Percentiles rank a stretch among this genome's conserved stretches.
phyloP scores from a whole-genome alignment of 2,113 vertebrate species.

The Fregata magnificens region DNA sequence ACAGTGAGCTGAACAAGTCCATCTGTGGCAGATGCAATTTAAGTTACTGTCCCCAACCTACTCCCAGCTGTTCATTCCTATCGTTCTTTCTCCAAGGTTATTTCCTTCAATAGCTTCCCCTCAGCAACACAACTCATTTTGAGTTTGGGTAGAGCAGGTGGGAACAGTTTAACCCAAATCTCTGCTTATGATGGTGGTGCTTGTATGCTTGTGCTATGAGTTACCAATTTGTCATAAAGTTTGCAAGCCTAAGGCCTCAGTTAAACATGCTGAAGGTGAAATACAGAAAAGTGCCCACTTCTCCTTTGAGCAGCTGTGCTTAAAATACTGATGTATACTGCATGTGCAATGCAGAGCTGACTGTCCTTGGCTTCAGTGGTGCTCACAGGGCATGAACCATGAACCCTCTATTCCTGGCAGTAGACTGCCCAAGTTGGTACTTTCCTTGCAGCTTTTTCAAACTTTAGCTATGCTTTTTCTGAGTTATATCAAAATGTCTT shows the following conservation, averaged over 20 bases:
- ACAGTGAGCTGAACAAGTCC: not conserved
- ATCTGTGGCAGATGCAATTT: not conserved
- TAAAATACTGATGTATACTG: not conserved
- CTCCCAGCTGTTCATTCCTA: not conserved
- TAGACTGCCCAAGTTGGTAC: not conserved
- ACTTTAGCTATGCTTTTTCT: not conserved
- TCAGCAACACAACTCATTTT: not conserved
- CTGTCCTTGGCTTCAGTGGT: not conserved
- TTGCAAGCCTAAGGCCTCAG: not conserved
- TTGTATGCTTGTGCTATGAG: not conserved
- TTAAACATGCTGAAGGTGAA: not conserved
- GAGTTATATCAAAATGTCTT: not conserved
- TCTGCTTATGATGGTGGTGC: not conserved
- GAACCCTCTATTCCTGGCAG: not conserved
- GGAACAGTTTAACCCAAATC: not conserved
- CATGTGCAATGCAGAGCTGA: not conserved
- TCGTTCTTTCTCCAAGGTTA: not conserved
- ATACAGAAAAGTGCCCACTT: not conserved
- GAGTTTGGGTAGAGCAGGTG: not conserved
- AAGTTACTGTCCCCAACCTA: not conserved
- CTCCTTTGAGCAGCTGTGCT: not conserved
- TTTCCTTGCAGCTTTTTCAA: not conserved
- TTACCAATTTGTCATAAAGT: not conserved
- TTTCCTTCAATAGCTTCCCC: not conserved
- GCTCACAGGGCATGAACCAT: not conserved